These are phyloP conservation scores for Drosophila punjabiensis DNA, from an alignment of 1,140 invertebrate genomes.

Conservation along the genomic window DNA sequence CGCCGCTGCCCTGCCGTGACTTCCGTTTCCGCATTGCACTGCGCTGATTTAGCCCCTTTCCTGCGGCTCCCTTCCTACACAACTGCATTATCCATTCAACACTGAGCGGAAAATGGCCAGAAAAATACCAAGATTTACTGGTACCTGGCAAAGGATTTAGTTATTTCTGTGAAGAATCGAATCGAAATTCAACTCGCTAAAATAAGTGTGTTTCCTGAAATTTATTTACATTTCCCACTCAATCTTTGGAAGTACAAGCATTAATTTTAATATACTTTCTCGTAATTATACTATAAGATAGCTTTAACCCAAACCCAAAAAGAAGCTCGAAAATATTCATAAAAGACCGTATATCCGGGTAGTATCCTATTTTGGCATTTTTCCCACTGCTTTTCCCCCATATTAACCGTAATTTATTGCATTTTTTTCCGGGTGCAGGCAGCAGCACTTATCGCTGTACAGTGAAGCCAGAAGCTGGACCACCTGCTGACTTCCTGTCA, in stretches of 20 bases:
- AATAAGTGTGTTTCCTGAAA: too few species aligned
- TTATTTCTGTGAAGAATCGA: background rate
- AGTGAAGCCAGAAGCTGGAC: constrained; percentile 36
- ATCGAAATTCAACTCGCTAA: background rate
- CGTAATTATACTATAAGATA: too few species aligned
- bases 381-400: background rate
- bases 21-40: constrained; percentile 64
- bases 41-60: constrained; percentile 22
- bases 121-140: background rate
- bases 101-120: constrained; percentile 24
- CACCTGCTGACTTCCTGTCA: constrained; percentile 69
- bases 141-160: background rate
- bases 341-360: background rate
- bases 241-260: background rate
- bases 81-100: constrained; percentile 24
- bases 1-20: constrained; percentile 33
- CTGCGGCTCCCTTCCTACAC: background rate
- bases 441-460: constrained; percentile 25
- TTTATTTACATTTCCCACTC: background rate
- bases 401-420: constrained; percentile 7
- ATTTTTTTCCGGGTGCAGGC: constrained; percentile 19
- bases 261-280: background rate
- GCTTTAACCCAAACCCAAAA: background rate
- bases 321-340: background rate
- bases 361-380: background rate